Base-by-base conservation (phyloP, 2,888 invertebrate genomes). In the Sesia bembeciformis region DNA sequence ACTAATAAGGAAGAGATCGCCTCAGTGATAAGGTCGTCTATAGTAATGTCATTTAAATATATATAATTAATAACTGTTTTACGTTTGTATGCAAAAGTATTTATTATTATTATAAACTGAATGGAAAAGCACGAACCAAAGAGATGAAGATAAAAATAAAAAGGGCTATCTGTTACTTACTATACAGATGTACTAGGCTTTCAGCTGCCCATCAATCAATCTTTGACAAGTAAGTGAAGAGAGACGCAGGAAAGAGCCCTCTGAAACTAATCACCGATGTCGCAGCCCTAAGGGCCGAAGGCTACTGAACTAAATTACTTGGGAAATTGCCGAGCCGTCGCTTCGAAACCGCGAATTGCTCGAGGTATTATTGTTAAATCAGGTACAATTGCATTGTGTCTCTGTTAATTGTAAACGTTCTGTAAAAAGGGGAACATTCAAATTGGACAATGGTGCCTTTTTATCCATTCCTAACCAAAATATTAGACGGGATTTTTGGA, bases 231-330 rank as follows among this genome's bases (percentile, higher is more conserved):
- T 64, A 65, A 52, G 52, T 52, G 46, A 23, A 50, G 39, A 50
- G 38, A 60, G 60, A 61, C 56, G 57, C 58, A 54, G 55, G 54
- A 58, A 56, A 60, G 57, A 52, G 58, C 52, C 60, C 58, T 62
- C 59, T 56, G 64, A 65, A 72, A 72, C 67, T 74, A 74, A 78
- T 78, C 68, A 71, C 64, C 59, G 55, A 58, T 62, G 65, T 65
- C 63, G 61, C 39, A 61, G 63, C 66, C 63, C 63, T 63, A 70
- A 50, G 71, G 67, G 70, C 62, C 61, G 64, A 66, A 57, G 40
- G 57, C 56, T 59, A 59, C 63, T 65, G 62, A 65, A 63, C 65
- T 63, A 70, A 71, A 72, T 74, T 72, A 64, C 58, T 64, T 69
- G 43, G 38, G 39, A 53, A 53, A 62, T 61, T 66, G 62, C 59